phyloP scores from a whole-genome alignment of 2,797 vertebrate species.

The Manis crassicaudata region DNA sequence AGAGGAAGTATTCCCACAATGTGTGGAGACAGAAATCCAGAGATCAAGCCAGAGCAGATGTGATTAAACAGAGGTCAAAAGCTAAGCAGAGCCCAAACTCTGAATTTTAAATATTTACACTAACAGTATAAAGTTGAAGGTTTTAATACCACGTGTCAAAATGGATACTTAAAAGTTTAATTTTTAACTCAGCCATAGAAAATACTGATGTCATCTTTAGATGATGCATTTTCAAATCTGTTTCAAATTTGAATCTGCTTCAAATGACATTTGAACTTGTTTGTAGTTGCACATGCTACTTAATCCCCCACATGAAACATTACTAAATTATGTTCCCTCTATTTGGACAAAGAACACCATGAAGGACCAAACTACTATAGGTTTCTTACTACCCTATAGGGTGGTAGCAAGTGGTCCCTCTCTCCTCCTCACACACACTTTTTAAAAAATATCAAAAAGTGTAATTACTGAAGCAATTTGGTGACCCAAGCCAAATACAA shows the following conservation, averaged over 20 bases:
- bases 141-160: not conserved
- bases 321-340: not conserved
- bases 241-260: too few relatives aligned
- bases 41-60: not conserved
- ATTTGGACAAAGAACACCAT: not conserved
- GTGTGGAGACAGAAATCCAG: not conserved
- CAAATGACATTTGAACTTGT: not conserved
- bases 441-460: not conserved
- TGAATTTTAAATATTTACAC: slow-evolving; percentile 44
- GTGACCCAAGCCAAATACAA: not conserved
- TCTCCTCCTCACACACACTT: not conserved
- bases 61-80: not conserved
- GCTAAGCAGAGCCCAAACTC: not conserved
- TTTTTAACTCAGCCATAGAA: not conserved
- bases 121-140: not conserved
- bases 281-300: not conserved
- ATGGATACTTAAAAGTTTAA: not conserved
- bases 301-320: slow-evolving; percentile 22
- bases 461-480: slow-evolving; percentile 6
- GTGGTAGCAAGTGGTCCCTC: not conserved
- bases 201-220: not conserved
- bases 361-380: not conserved
- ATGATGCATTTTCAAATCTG: too few relatives aligned
- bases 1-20: not conserved
- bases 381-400: not conserved